Base-by-base conservation (phyloP, 2,888 invertebrate species). In the Eucera pruinosa region DNA sequence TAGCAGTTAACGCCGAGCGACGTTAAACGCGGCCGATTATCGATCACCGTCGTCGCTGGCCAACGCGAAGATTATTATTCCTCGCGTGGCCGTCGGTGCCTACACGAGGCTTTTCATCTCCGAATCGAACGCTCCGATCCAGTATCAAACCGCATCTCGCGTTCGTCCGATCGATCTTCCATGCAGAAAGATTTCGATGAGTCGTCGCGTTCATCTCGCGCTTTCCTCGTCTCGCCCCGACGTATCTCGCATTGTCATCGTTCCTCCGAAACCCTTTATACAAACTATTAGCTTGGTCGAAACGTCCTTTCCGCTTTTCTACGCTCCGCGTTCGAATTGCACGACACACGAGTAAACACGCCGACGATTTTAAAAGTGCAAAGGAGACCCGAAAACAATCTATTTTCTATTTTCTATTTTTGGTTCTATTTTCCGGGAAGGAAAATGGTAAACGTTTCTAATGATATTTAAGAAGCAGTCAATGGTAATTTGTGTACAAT, bases 131-230 rank as follows among this genome's bases (percentile, higher is more conserved):
- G 23, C 30, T 52, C 52, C 69, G 70, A 81, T 67, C 76, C 58
- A 58, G 15, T 15, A 71, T 72, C 66, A 62, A 57, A 57, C n/a
- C 47, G 58, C 20, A 61, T 58, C 47, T 47, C 13, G 15, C n/a
- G 33, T 47, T 65, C 57, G 41, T 39, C 36, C 52, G 73, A 83
- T 82, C 74, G 74, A 71, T 83, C 83, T 68, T 78, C 60, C 67
- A 25, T 36, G 47, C 80, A 66, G 80, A 69, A 66, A 75, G 74
- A 82, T 83, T 78, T 67, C 83, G 78, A 83, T 60, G 71, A 77
- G 70, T 83, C 70, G 83, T 70, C 80, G 73, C 68, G 68, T 73
- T 71, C 68, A 77, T 80, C 77, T 78, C 69, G 30, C 43, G 62
- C 69, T 68, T 75, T 68, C 69, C 54, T 11, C 68, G 52, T 61